Evolutionary conservation across 2,888 invertebrate species (phyloP), one percentile per base, ranked within the genome.

Genomic region (Bugulina stolonifera): DNA sequence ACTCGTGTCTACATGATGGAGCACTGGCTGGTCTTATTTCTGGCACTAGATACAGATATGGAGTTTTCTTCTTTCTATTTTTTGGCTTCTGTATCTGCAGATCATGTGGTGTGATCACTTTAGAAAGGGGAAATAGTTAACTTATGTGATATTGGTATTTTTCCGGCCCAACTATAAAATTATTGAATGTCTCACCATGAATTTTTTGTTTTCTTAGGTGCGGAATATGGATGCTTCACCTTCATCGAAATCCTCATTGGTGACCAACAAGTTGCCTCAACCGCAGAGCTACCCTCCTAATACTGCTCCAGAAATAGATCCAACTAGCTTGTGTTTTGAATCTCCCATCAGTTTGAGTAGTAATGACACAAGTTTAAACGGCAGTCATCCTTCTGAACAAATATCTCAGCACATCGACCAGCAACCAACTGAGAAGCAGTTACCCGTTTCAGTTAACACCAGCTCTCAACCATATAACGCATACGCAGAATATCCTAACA

Each of bases 211-310:
- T 18, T 43, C 18, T 43, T 43, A 43, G 43, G 18, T 43, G 43
- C 43, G 18, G 18, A 43, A 18, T 43, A 18, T 43, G 5, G 43
- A 43, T 10, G 43, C 18, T 18, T n/a, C n/a, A n/a, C n/a, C n/a
- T n/a, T n/a, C 18, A 18, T 43, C 43, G 43, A 43, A 43, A 43
- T 10, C 10, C 18, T 43, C 18, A 18, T 5, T 43, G 5, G 18
- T 43, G 5, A 18, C 5, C 18, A 43, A 43, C 43, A 43, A 64
- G 32, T 27, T 64, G 10, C 64, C 64, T 32, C 29, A 23, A 18
- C 64, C 64, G 25, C 64, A 64, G 64, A 64, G 64, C 32, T 64
- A 64, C n/a, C 64, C 64, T 29, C 64, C 64, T 32, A 64, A 64
- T n/a, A 23, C 64, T 14, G 64, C 64, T 14, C 64, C 64, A 27